These are phyloP conservation scores for Miichthys miiuy DNA, from an alignment of 2,797 vertebrate species.

Conservation along the genomic window DNA sequence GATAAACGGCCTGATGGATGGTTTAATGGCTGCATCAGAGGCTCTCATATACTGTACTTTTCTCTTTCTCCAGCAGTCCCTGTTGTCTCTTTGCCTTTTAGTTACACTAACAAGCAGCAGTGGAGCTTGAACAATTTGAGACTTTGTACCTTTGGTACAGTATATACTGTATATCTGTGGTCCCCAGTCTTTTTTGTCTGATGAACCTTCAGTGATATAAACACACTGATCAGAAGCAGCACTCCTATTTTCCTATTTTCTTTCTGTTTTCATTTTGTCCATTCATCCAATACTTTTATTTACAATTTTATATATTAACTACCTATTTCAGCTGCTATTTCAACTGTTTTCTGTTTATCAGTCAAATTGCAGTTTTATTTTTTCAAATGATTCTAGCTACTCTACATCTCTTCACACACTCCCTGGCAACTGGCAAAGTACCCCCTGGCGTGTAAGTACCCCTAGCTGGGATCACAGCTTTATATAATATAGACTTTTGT, in stretches of 20 bases:
- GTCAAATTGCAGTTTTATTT: not conserved
- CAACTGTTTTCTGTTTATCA: not conserved
- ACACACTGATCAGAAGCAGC: too few relatives aligned
- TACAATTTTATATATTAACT: not conserved
- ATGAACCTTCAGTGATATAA: too few relatives aligned
- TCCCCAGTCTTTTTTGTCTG: not conserved
- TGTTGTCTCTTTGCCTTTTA: conserved; percentile 4
- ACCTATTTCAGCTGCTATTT: not conserved
- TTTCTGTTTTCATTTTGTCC: not conserved
- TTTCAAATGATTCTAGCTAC: too few relatives aligned
- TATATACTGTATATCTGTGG: not conserved
- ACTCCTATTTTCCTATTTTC: too few relatives aligned
- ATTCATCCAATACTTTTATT: not conserved
- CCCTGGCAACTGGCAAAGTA: not conserved
- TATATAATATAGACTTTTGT: not conserved
- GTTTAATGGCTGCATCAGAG: conserved; percentile 32
- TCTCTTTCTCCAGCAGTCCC: not conserved
- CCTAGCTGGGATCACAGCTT: not conserved
- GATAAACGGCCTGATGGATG: conserved; percentile 8
- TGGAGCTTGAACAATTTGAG: conserved; percentile 4
- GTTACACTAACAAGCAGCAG: conserved; percentile 4
- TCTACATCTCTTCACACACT: not conserved
- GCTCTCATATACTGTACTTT: not conserved
- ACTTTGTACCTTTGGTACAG: not conserved
- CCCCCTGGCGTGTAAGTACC: not conserved